These are phyloP conservation scores for Artibeus jamaicensis DNA, from an alignment of 2,797 vertebrate species.

Conservation along the genomic window DNA sequence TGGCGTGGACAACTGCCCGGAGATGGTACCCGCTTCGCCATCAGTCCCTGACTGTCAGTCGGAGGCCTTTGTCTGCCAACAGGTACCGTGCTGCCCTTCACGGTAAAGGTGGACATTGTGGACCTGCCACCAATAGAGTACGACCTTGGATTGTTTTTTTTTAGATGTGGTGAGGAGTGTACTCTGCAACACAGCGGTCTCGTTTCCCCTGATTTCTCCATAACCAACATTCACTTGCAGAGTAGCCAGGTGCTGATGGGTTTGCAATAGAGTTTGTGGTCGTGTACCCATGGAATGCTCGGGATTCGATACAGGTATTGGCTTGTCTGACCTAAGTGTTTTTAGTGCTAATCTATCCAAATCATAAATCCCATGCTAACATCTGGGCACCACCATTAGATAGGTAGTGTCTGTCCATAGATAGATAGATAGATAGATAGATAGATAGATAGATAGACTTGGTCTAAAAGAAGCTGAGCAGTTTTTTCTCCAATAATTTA, in stretches of 20 bases:
- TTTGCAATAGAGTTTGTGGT: not conserved
- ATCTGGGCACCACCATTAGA: not conserved
- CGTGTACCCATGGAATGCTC: not conserved
- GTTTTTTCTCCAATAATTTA: constrained; percentile 45
- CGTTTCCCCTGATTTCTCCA: not conserved
- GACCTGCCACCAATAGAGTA: not conserved
- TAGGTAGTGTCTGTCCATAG: not conserved
- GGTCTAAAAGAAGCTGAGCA: not conserved
- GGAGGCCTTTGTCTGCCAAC: not conserved
- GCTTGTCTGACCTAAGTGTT: not conserved
- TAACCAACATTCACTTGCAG: not conserved
- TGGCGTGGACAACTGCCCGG: accelerated
- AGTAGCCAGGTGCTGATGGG: not conserved
- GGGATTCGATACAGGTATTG: not conserved
- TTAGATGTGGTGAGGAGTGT: not conserved
- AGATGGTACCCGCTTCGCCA: not conserved
- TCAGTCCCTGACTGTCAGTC: not conserved
- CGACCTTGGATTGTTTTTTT: not conserved
- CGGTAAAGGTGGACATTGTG: not conserved
- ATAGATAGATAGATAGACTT: not conserved
- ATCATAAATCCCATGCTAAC: not conserved
- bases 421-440: not conserved
- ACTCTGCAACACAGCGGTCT: not conserved
- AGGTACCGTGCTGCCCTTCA: accelerated
- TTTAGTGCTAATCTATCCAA: not conserved